Conservation (phyloP, 64 coral and sea anemone genomes). For the Montipora efflorescens region DNA sequence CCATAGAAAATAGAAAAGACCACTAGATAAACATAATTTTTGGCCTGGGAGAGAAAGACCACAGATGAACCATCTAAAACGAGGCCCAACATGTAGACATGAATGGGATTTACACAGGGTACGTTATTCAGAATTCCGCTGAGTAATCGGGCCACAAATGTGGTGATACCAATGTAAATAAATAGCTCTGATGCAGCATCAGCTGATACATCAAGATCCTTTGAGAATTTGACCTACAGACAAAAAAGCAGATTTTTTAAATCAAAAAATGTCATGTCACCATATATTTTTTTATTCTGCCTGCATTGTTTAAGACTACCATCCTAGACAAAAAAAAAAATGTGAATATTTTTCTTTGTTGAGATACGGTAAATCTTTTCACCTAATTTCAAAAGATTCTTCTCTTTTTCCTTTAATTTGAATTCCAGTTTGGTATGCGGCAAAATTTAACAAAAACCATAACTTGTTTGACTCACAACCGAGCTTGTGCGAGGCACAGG, state of each 20-base stretch:
- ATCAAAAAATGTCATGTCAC: too few relatives aligned
- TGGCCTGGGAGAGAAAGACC: constrained; percentile 10
- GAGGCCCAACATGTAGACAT: constrained; percentile 21
- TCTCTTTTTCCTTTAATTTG: too few relatives aligned
- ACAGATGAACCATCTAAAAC: constrained; percentile 31
- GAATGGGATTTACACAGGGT: constrained; percentile 29
- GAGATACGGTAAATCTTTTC: too few relatives aligned
- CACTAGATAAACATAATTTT: constrained; percentile 43
- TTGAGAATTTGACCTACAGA: constrained; percentile 45
- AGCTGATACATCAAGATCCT: constrained; percentile 46
- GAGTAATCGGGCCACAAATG: constrained; percentile 36
- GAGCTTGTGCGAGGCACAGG: too few relatives aligned
- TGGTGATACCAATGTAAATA: constrained; percentile 43
- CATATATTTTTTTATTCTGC: too few relatives aligned
- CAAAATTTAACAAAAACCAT: too few relatives aligned
- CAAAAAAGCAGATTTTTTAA: not conserved
- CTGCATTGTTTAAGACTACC: too few relatives aligned
- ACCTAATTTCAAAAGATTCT: too few relatives aligned
- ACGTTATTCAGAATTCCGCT: constrained; percentile 39
- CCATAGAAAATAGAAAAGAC: constrained; percentile 48
- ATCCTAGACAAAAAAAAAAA: too few relatives aligned
- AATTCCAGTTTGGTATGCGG: too few relatives aligned
- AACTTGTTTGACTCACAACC: too few relatives aligned
- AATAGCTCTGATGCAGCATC: constrained; percentile 52
- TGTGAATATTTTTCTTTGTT: too few relatives aligned